These are phyloP conservation scores for Glyphotaelius pellucidus DNA, from an alignment of 2,888 invertebrate species.

Conservation along the genomic window DNA sequence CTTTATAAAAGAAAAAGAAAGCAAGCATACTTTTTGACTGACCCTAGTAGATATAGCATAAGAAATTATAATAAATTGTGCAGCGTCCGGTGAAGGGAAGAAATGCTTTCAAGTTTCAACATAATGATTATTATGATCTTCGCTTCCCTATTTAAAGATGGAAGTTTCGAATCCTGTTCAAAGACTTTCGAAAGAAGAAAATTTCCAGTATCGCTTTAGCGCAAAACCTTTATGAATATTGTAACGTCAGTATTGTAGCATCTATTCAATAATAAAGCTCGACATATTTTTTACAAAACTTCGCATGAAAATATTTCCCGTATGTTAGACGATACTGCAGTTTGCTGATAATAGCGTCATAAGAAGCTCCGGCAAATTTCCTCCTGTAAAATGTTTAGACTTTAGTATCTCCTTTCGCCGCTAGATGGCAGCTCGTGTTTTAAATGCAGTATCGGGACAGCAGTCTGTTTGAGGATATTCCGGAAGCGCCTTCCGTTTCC, in stretches of 20 bases:
- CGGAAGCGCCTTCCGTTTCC: slow-evolving; percentile 8
- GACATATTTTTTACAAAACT: not conserved
- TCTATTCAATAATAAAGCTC: not conserved
- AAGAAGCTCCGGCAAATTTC: slow-evolving; percentile 17
- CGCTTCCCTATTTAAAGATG: not conserved
- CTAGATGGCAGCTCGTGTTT: not conserved
- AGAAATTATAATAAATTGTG: no score
- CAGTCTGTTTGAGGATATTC: not conserved
- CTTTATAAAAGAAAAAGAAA: no score
- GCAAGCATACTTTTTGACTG: no score
- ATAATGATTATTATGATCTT: not conserved
- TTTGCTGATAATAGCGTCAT: slow-evolving; percentile 13
- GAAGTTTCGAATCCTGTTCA: not conserved
- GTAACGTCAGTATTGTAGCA: no score
- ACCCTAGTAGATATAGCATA: no score
- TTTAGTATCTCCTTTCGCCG: slow-evolving; percentile 17
- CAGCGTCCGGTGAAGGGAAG: no score
- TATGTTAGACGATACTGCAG: not conserved
- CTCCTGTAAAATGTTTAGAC: slow-evolving; percentile 36
- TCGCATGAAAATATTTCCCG: not conserved
- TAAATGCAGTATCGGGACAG: slow-evolving; percentile 5
- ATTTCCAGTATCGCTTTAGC: no score
- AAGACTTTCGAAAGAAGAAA: not conserved
- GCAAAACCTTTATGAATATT: no score
- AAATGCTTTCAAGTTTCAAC: not conserved